Percentiles rank a stretch among this genome's conserved stretches.
Conservation (phyloP, 2,888 invertebrate genomes). For the Sinohyriopsis cumingii region DNA sequence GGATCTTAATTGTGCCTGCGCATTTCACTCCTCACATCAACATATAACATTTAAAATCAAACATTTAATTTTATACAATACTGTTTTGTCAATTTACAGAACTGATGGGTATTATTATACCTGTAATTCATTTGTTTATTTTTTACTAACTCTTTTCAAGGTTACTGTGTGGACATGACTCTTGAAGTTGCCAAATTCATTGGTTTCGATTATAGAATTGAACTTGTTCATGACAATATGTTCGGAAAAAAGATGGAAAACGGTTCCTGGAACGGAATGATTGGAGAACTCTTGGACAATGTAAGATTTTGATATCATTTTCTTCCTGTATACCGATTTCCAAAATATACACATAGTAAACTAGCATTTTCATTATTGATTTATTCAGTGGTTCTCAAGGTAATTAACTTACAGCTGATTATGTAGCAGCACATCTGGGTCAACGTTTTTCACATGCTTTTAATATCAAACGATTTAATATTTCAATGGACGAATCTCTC, state of each 20-base stretch:
- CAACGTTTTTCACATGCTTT: no score
- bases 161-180: constrained; percentile 93
- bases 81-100: neutral
- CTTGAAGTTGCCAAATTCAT: constrained; percentile 83
- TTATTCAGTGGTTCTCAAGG: no score
- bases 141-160: constrained; percentile 67
- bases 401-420: no score
- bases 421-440: no score
- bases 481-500: no score
- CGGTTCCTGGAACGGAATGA: constrained; percentile 68
- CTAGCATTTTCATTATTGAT: no score
- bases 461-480: no score
- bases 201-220: constrained; percentile 88
- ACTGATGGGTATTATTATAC: neutral
- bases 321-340: no score
- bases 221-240: constrained; percentile 87
- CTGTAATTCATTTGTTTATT: no score
- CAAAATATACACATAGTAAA: no score
- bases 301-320: constrained; percentile 28
- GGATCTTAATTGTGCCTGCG: neutral
- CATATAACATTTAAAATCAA: accelerated
- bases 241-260: constrained; percentile 77
- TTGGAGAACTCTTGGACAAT: constrained; percentile 60
- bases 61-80: neutral
- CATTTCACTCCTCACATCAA: neutral